A percentile compares a stretch with the other conserved stretches of the same genome.
These are phyloP conservation scores for Trissolcus brochymenae DNA, from an alignment of 2,888 invertebrate genomes.

Conservation along the genomic window DNA sequence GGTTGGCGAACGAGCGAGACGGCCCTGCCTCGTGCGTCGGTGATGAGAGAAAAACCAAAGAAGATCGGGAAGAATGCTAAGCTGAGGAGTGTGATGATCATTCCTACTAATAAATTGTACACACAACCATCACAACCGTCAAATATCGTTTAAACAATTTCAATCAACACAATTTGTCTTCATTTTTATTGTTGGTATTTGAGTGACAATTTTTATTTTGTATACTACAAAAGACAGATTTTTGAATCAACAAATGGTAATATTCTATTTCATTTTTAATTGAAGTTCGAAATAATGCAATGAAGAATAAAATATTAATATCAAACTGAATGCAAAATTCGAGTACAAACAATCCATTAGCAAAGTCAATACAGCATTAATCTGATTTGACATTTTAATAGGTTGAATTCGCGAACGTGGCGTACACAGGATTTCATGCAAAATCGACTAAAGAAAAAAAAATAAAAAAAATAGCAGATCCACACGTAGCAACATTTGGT, in stretches of 20 bases:
- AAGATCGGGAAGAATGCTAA: slow-evolving; percentile 54
- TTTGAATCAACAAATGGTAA: not conserved
- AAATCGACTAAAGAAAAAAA: slow-evolving; percentile 55
- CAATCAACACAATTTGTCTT: not conserved
- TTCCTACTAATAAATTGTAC: slow-evolving; percentile 56
- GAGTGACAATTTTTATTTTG: not conserved
- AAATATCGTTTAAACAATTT: not conserved
- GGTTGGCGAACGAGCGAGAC: slow-evolving; percentile 64
- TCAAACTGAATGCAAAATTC: not conserved
- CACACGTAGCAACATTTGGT: slow-evolving; percentile 55
- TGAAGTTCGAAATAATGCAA: no score
- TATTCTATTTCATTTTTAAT: not conserved
- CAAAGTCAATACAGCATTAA: slow-evolving; percentile 44
- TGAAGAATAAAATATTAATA: not conserved
- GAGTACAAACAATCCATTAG: slow-evolving; percentile 37
- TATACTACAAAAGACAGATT: not conserved
- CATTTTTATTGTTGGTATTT: no score
- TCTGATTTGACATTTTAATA: slow-evolving; percentile 53
- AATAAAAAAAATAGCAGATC: slow-evolving; percentile 38
- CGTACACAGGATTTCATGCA: slow-evolving; percentile 50
- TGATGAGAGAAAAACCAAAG: slow-evolving; percentile 55
- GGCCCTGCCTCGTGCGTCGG: slow-evolving; percentile 58
- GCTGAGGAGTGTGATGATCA: slow-evolving; percentile 58
- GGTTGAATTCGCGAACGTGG: slow-evolving; percentile 28
- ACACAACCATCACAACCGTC: slow-evolving; percentile 20